A percentile compares a stretch with the other conserved stretches of the same genome.
These are phyloP conservation scores for Dendroctonus valens DNA, from an alignment of 1,140 invertebrate species.

Conservation along the genomic window DNA sequence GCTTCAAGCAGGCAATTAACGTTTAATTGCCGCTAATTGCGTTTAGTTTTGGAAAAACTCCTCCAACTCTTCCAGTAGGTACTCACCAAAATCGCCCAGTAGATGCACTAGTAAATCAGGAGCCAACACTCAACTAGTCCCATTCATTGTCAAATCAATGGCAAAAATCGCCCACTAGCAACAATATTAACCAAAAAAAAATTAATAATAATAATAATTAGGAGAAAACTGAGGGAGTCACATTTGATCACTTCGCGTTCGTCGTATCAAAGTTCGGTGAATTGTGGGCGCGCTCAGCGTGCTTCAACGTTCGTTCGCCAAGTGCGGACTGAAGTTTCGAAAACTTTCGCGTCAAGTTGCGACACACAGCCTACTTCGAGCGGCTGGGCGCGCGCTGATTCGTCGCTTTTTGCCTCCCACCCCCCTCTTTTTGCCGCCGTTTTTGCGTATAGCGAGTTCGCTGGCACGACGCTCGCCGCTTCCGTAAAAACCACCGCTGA, in stretches of 20 bases:
- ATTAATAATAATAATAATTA: neutral
- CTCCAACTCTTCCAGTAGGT: no score
- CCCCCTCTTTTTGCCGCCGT: slow-evolving; percentile 22
- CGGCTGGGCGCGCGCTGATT: slow-evolving; percentile 14
- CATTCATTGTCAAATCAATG: neutral
- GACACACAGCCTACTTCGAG: slow-evolving; percentile 13
- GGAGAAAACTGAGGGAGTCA: neutral
- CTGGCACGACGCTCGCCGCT: neutral
- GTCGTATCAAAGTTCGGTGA: no score
- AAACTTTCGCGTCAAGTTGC: slow-evolving; percentile 9
- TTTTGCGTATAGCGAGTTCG: slow-evolving; percentile 22
- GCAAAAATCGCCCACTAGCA: neutral
- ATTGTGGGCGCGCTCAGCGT: neutral
- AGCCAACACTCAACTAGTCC: neutral
- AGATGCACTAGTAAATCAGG: neutral
- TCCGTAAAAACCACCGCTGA: neutral
- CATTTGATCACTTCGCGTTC: no score
- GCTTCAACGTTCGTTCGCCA: slow-evolving; percentile 11
- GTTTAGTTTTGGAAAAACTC: no score
- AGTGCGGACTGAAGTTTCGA: slow-evolving; percentile 6
- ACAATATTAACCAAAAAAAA: neutral
- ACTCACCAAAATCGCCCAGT: neutral
- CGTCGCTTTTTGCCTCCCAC: slow-evolving; percentile 23
- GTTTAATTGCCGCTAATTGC: no score
- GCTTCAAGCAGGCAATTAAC: no score